These are phyloP conservation scores for Scaptomyza flava DNA, from an alignment of 2,888 invertebrate genomes.

Conservation along the genomic window DNA sequence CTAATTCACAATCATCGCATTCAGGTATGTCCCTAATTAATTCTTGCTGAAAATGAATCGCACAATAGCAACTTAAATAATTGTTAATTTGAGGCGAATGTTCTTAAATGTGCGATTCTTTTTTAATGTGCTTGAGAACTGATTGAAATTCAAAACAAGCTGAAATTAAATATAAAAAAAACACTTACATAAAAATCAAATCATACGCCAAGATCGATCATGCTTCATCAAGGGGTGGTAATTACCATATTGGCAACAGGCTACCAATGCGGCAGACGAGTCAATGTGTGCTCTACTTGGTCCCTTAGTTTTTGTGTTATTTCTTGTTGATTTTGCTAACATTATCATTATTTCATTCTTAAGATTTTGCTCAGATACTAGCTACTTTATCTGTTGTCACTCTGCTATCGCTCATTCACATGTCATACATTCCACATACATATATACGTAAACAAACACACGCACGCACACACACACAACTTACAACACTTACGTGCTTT, in stretches of 20 bases:
- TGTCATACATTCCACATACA: slow-evolving; percentile 41
- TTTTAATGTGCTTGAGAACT: slow-evolving; percentile 9
- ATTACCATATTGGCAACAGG: slow-evolving; percentile 30
- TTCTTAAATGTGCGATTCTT: slow-evolving; percentile 23
- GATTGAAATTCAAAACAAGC: slow-evolving; percentile 1
- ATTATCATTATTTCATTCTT: slow-evolving; percentile 54
- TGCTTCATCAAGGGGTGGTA: slow-evolving; percentile 41
- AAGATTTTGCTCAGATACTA: slow-evolving; percentile 33
- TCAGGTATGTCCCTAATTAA: slow-evolving; percentile 77
- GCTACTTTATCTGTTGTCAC: slow-evolving; percentile 35
- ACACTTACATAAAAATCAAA: slow-evolving; percentile 32
- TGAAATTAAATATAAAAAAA: slow-evolving; percentile 5
- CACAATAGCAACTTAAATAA: not conserved
- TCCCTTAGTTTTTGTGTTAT: slow-evolving; percentile 35
- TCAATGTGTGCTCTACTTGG: slow-evolving; percentile 18
- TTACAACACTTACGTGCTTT: slow-evolving; percentile 36
- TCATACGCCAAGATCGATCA: slow-evolving; percentile 47
- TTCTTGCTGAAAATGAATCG: slow-evolving; percentile 30
- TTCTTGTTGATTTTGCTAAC: slow-evolving; percentile 41
- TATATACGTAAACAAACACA: slow-evolving; percentile 5
- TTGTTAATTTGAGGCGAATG: not conserved
- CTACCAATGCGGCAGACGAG: slow-evolving; percentile 14
- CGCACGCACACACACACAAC: slow-evolving; percentile 4
- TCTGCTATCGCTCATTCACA: slow-evolving; percentile 54
- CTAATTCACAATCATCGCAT: slow-evolving; percentile 84